Base-by-base conservation (phyloP, 2,888 invertebrate genomes). In the Metopia argyrocephala region DNA sequence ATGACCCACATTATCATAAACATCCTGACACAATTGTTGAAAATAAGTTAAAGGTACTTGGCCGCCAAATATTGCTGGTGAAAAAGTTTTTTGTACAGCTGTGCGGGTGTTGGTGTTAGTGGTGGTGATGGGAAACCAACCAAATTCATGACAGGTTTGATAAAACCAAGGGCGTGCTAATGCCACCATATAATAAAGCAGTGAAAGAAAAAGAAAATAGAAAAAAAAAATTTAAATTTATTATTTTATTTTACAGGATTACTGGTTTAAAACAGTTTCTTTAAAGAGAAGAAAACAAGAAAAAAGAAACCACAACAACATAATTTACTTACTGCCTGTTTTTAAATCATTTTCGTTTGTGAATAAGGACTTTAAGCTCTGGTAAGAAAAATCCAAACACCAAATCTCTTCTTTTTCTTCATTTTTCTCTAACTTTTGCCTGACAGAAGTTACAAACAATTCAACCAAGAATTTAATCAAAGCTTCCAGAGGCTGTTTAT, bases 81-180 rank as follows among this genome's bases (percentile, higher is more conserved):
- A 57, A 28, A 48, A 52, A n/a, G 28, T 3, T 28, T 56, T n/a
- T 9, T 9, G 54, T 25, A 20, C 12, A n/a, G 48, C 20, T 45
- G n/a, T 12, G n/a, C n/a, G n/a, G n/a, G n/a, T n/a, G n/a, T n/a
- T n/a, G 28, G 9, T 45, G 59, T 56, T 59, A 27, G 75, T 46
- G 92, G 92, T 92, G 1, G 95, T 94, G 6, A 95, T 94, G 90
- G 96, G 95, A 89, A 93, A 96, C 92, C 94, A 96, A 68, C 96
- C 97, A 90, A 94, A 96, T 90, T 97, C 96, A 68, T 93, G 94
- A 89, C 97, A 97, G 0, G 95, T 95, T 91, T 96, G 96, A 89
- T 95, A 96, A 2, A 92, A 92, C 96, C 96, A 96, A 21, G 85
- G 85, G 66, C 87, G 87, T 68, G 83, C 88, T 84, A 93, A 21